Base-by-base conservation (phyloP, 2,888 invertebrate genomes). In the Cheilosia grossa region DNA sequence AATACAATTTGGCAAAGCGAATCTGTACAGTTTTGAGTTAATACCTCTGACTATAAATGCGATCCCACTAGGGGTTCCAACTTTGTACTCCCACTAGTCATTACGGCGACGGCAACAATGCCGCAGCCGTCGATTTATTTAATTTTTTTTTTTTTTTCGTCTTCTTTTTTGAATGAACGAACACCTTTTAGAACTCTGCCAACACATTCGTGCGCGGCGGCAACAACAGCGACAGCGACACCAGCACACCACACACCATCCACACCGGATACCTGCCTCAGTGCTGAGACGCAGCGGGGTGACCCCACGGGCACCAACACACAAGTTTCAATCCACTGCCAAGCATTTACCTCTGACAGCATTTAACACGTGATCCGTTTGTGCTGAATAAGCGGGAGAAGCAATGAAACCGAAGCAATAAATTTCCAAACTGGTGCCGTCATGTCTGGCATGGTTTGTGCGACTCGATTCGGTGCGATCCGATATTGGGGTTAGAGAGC, bases 341-440 rank as follows among this genome's bases (percentile, higher is more conserved):
- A 63, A 53, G 56, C 69, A 69, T 85, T 75, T 85, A 85, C 81
- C 85, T 85, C 85, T 85, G 85, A 85, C 81, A 81, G 85, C 64
- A 81, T 85, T 81, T 81, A 85, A 85, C 85, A 85, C 85, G 85
- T 85, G 85, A 85, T 85, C 85, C 81, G 81, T 81, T 85, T 85
- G 85, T 81, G 85, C 81, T 85, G 85, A 85, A 77, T 81, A 85
- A 85, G 81, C 85, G 81, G 81, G 85, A 75, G 85, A 81, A 85
- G 81, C 80, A 77, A 81, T 77, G 81, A 81, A 85, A 85, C 75
- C 85, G 74, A 85, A 81, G 85, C 85, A 86, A 87, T 87, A 83
- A 87, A 87, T 85, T 87, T 87, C 87, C 86, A 87, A 83, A 87
- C 85, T 88, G 88, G 88, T 88, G 88, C 88, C 88, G 81, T 86